Percentiles rank a stretch among this genome's conserved stretches.
Evolutionary conservation across 1,140 invertebrate genomes (phyloP).

Genomic region (Drosophila suzukii): DNA sequence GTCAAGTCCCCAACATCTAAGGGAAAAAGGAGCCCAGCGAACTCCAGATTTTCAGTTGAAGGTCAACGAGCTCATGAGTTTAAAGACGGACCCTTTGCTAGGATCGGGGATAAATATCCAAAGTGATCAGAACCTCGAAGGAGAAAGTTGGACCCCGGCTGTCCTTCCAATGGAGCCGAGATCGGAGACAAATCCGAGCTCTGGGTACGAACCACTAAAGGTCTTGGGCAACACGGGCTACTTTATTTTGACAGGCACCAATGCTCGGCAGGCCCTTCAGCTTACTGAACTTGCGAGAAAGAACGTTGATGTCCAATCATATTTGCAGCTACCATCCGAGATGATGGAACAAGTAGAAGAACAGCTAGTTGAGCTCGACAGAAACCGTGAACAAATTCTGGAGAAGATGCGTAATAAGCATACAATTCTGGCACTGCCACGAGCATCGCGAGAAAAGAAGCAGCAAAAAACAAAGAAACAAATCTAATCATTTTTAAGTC

Average conservation of each 20-base stretch:
- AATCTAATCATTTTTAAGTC: neutral
- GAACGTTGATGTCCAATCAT: slow-evolving; percentile 11
- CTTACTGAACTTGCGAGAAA: slow-evolving; percentile 15
- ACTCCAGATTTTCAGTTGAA: neutral
- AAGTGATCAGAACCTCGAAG: neutral
- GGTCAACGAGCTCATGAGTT: neutral
- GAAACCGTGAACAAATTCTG: slow-evolving; percentile 29
- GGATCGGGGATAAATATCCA: neutral
- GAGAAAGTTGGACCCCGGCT: too few relatives aligned
- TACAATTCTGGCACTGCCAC: neutral
- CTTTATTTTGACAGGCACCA: slow-evolving; percentile 48
- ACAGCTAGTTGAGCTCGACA: slow-evolving; percentile 24
- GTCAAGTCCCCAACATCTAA: neutral
- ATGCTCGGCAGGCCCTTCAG: slow-evolving; percentile 26
- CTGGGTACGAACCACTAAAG: neutral
- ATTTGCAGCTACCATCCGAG: slow-evolving; percentile 4
- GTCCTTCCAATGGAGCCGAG: neutral
- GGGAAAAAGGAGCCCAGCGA: neutral
- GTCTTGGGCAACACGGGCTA: slow-evolving; percentile 44
- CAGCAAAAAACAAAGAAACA: neutral
- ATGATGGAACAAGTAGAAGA: slow-evolving; percentile 31
- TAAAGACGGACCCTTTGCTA: neutral
- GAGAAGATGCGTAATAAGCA: slow-evolving; percentile 41
- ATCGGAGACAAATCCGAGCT: neutral
- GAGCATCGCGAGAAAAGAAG: slow-evolving; percentile 1